Evolutionary conservation across 2,797 vertebrate genomes (phyloP), one percentile per base, ranked within the genome.

Genomic region (Craterocephalus amniculus): DNA sequence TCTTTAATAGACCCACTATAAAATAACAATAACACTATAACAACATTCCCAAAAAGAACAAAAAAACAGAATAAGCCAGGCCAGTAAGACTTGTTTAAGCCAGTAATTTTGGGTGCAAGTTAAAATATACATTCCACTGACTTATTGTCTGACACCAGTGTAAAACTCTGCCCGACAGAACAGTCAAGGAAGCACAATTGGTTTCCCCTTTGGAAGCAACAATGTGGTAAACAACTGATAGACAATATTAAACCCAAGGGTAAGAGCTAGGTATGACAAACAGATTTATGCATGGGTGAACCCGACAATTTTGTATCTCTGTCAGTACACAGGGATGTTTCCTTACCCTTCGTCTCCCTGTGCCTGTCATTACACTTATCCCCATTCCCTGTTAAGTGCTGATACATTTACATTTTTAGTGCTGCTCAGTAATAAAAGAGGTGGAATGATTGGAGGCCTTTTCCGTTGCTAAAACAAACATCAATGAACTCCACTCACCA

Each of bases 361-460:
- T 75, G 67, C 71, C 83, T 79, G 80, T 78, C 81, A 48, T 84
- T 83, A 79, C 81, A 83, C 87, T 84, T 90, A 88, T 89, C 85
- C 88, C 82, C 83, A 76, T 73, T 87, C 87, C 72, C 81, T 83
- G 65, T 78, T 92, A 91, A 92, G 91, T 92, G 90, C 91, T 90
- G 80, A 91, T 83, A 90, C 88, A 91, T 90, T 91, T 89, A 90
- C 88, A 93, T 93, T 91, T 92, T 87, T 86, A 91, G 89, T 91
- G 92, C 92, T 91, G 89, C 91, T 90, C 72, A 79, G 90, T 90
- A 88, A 88, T 88, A 89, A 88, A 88, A 86, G 52, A 83, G 81
- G 88, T 86, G 85, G 83, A 82, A 83, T 68, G 76, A 89, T 85
- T 78, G 70, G 89, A 89, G 83, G 78, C 81, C 79, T 83, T 81